A percentile compares a stretch with the other conserved stretches of the same genome.
Evolutionary conservation across 30 jellyfish, hydroid and myxozoan species (phyloP).

Genomic region (Pelagia noctiluca): DNA sequence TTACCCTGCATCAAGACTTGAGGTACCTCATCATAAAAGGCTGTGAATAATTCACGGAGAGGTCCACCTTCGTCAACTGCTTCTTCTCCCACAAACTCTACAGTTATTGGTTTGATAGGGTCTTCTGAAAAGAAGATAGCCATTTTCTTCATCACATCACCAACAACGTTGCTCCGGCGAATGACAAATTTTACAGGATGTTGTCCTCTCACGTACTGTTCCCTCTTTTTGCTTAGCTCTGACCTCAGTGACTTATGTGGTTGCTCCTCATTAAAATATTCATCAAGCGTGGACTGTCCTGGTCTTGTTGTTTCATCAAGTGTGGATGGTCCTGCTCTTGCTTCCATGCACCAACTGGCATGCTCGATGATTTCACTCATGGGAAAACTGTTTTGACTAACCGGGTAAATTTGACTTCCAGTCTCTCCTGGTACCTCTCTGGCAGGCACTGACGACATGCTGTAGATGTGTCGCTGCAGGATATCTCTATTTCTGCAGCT

Average conservation of each 20-base stretch:
- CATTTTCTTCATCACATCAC: slow-evolving; percentile 30
- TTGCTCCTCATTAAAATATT: neutral
- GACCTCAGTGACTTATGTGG: neutral
- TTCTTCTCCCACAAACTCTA: slow-evolving; percentile 21
- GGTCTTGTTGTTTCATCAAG: too few relatives aligned
- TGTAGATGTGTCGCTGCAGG: neutral
- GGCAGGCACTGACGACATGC: neutral
- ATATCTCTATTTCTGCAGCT: neutral
- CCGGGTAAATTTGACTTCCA: slow-evolving; percentile 3
- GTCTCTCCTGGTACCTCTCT: neutral
- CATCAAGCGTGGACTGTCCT: too few relatives aligned
- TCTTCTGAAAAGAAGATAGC: slow-evolving; percentile 16
- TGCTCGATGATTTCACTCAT: neutral
- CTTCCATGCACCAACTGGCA: neutral
- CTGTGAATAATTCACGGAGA: slow-evolving; percentile 27
- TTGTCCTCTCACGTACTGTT: neutral
- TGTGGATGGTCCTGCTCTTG: neutral
- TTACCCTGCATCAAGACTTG: slow-evolving; percentile 19
- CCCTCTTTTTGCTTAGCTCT: neutral
- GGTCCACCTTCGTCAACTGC: slow-evolving; percentile 62
- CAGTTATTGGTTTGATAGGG: slow-evolving; percentile 33
- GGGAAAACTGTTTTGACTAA: neutral
- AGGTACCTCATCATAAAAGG: slow-evolving; percentile 20
- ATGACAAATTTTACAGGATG: slow-evolving; percentile 19
- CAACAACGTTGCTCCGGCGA: slow-evolving; percentile 6